Evolutionary conservation across 1,140 invertebrate genomes (phyloP).

Genomic region (Pseudomyrmex concolor): DNA sequence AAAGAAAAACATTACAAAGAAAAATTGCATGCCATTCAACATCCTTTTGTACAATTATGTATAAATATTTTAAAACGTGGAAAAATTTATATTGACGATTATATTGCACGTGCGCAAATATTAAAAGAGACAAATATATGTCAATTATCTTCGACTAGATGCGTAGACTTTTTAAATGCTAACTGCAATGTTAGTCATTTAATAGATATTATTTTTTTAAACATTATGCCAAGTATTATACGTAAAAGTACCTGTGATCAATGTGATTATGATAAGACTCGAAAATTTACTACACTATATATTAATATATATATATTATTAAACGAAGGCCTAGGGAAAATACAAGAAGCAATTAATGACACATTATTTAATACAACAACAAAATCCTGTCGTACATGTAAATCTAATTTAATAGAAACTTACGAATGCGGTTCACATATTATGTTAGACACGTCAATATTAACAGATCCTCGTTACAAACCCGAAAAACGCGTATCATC

Average conservation of each 20-base stretch:
- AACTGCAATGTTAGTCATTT: slow-evolving; percentile 1
- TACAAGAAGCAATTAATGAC: slow-evolving; percentile 9
- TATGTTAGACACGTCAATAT: not conserved
- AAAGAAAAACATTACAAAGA: not conserved
- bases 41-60: not conserved
- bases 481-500: no score
- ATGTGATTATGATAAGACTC: not conserved
- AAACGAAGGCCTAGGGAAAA: not conserved
- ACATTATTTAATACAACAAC: not conserved
- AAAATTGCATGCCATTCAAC: not conserved
- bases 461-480: not conserved
- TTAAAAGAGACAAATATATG: not conserved
- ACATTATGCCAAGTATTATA: not conserved
- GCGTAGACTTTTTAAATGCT: not conserved
- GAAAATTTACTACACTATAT: not conserved
- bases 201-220: slow-evolving; percentile 7
- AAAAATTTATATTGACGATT: not conserved
- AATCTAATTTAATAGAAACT: not conserved
- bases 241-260: not conserved
- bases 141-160: not conserved
- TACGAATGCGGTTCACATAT: slow-evolving; percentile 11
- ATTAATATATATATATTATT: not conserved
- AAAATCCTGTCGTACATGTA: not conserved
- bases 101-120: not conserved
- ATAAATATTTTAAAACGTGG: not conserved